A percentile compares a stretch with the other conserved stretches of the same genome.
phyloP scores from a whole-genome alignment of 2,888 invertebrate species.

The Crepidodera aurea region DNA sequence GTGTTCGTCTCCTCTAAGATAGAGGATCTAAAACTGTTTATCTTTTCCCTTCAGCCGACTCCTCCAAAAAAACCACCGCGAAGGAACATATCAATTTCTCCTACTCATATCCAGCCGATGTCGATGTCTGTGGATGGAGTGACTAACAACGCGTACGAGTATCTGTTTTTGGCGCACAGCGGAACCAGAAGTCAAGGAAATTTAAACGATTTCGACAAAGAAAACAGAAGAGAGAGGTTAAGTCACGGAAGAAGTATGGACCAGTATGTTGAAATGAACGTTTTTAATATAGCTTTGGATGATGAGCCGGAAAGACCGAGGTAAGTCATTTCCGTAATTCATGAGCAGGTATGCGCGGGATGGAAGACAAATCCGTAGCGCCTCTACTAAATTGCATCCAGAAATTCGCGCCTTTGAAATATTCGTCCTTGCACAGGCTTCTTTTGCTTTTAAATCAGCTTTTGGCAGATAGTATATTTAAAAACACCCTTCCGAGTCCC shows the following conservation, averaged over 20 bases:
- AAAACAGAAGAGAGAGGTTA: constrained; percentile 63
- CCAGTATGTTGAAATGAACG: constrained; percentile 80
- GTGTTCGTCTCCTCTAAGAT: no score
- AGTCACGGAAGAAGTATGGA: constrained; percentile 78
- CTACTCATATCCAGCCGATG: constrained; percentile 75
- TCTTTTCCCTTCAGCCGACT: constrained; percentile 68
- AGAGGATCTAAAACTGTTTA: no score
- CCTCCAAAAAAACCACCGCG: constrained; percentile 91
- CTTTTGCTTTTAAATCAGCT: no score
- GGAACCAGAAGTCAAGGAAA: constrained; percentile 76
- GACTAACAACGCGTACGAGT: constrained; percentile 71
- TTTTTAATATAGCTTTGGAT: constrained; percentile 62
- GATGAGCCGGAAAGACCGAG: constrained; percentile 50
- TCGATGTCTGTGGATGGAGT: constrained; percentile 66
- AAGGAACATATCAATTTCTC: constrained; percentile 84
- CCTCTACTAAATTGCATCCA: no score
- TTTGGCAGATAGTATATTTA: no score
- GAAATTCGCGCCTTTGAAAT: no score
- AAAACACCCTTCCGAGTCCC: no score
- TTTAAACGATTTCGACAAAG: constrained; percentile 70
- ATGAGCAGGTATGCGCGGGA: no score
- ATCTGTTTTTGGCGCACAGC: constrained; percentile 70
- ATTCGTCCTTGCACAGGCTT: no score
- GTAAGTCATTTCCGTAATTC: constrained; percentile 10
- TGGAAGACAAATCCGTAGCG: no score